Evolutionary conservation across 2,888 invertebrate species (phyloP), one percentile per base, ranked within the genome.

Genomic region (Eupithecia insigniata): DNA sequence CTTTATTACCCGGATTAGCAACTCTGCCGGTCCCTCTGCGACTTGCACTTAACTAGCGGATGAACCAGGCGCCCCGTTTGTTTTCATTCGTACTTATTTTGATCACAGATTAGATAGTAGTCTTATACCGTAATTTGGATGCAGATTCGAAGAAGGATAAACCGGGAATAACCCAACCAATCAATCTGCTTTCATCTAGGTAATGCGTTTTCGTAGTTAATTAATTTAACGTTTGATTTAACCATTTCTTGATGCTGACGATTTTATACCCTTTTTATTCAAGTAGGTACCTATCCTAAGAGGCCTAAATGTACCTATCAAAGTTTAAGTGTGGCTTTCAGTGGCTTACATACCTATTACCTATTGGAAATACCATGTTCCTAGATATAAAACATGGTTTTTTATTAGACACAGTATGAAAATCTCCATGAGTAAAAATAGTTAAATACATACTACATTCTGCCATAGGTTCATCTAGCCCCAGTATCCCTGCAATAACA

Each of bases 1-100:
- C 92, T 92, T 92, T 91, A 92, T 93, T 92, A 92, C 87, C 86
- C 85, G 89, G 90, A 90, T 92, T 92, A 90, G 85, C 84, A 83
- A 85, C 82, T 80, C 75, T 76, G 71, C 74, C 80, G 80, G 46
- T 81, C 65, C 69, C 72, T 76, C 72, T 78, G 76, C 78, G 83
- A 83, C 85, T 84, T 83, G 87, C 84, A 83, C 83, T 85, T 90
- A 86, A 90, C 90, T 89, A 86, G 84, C 84, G 87, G 85, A 87
- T 87, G 88, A 88, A 89, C 80, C 82, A 80, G 81, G 80, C 80
- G 78, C 79, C n/a, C n/a, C 80, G 80, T 83, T 84, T 81, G 80
- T 81, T 82, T 81, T 79, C 74, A 76, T 79, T 79, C 72, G 71
- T 79, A 77, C 78, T 62, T 46, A 73, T 67, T 26, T 60, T 26